These are phyloP conservation scores for Aurelia sp. DNA, from an alignment of 30 jellyfish, hydroid and myxozoan genomes.

Conservation along the genomic window DNA sequence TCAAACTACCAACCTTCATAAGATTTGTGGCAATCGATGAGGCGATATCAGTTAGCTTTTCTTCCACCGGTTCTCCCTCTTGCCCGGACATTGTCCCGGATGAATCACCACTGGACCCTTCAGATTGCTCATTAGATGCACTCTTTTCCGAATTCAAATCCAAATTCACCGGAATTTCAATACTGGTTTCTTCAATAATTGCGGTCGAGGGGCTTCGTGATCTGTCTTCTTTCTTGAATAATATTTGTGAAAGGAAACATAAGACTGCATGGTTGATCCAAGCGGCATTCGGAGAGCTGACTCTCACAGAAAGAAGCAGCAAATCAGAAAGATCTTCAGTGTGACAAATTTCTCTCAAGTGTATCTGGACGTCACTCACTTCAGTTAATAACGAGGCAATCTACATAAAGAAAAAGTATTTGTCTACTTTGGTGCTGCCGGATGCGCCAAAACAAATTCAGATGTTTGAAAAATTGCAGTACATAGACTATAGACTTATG, in stretches of 20 bases:
- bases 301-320: conserved; percentile 7
- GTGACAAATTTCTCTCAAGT: conserved; percentile 28
- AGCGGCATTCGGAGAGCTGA: not conserved
- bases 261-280: conserved; percentile 60
- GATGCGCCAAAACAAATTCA: no score
- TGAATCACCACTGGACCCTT: conserved; percentile 61
- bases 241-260: conserved; percentile 6
- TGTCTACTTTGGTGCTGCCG: not conserved
- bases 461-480: no score
- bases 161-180: conserved; percentile 18
- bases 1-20: conserved; percentile 23
- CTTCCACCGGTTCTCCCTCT: conserved; percentile 63
- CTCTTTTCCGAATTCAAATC: conserved; percentile 25
- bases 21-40: conserved; percentile 65
- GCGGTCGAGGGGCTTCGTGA: not conserved
- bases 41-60: conserved; percentile 59
- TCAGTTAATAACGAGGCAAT: conserved; percentile 26
- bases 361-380: conserved; percentile 22
- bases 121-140: conserved; percentile 9
- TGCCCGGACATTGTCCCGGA: conserved; percentile 54
- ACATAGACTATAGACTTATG: no score
- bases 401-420: conserved; percentile 4
- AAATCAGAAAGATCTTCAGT: conserved; percentile 21
- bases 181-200: conserved; percentile 4
- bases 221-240: not conserved